Evolutionary conservation across 2,888 invertebrate genomes (phyloP).

Genomic region (Bruchidius siliquastri): DNA sequence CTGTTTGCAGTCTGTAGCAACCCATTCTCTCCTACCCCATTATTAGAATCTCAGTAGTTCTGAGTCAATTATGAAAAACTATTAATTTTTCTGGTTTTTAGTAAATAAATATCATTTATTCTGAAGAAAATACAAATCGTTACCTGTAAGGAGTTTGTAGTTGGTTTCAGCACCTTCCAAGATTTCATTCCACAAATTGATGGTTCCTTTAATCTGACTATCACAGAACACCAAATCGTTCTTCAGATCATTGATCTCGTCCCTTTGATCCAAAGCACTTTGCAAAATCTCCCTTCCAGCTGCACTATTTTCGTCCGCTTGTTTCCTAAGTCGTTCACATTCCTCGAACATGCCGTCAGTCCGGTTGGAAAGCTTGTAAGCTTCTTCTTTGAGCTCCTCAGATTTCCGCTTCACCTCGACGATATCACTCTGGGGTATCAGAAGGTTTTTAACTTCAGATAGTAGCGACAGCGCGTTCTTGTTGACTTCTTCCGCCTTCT

Average conservation of each 20-base stretch:
- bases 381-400: slow-evolving; percentile 62
- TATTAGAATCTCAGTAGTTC: no score
- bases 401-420: slow-evolving; percentile 65
- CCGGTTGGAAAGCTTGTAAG: slow-evolving; percentile 55
- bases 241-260: slow-evolving; percentile 72
- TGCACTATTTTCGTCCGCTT: slow-evolving; percentile 61
- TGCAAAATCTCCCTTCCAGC: slow-evolving; percentile 66
- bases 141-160: slow-evolving; percentile 66
- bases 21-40: no score
- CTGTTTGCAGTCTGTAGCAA: no score
- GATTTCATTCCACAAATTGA: slow-evolving; percentile 77
- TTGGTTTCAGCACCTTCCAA: slow-evolving; percentile 76
- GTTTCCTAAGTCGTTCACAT: slow-evolving; percentile 55
- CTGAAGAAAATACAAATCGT: no score
- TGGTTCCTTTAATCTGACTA: slow-evolving; percentile 75
- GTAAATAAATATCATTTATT: no score
- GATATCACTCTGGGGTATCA: slow-evolving; percentile 73
- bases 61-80: no score
- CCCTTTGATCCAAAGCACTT: slow-evolving; percentile 63
- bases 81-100: no score
- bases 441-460: slow-evolving; percentile 72
- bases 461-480: slow-evolving; percentile 77
- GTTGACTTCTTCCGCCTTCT: slow-evolving; percentile 72
- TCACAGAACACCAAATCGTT: slow-evolving; percentile 73
- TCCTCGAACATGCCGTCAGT: slow-evolving; percentile 52